Base-by-base conservation (phyloP, 2,113 vertebrate genomes). In the Platichthys flesus region DNA sequence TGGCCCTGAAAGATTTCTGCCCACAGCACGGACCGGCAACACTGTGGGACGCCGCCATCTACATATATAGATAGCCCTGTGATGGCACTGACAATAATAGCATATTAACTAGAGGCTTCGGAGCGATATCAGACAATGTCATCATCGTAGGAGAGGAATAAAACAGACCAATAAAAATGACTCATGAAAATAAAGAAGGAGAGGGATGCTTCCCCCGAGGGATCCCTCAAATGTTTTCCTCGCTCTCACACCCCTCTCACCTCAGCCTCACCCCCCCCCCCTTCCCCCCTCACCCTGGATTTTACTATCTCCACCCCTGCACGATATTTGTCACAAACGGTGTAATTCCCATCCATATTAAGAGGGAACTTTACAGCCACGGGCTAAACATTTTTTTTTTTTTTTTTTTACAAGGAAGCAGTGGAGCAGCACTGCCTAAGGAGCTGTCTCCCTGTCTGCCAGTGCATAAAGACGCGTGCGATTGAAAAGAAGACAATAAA, bases 201-300 rank as follows among this genome's bases (percentile, higher is more conserved):
- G 49, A 55, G 47, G 75, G 55, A 64, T 68, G 74, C 72, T 88
- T 82, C 89, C 88, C 91, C 91, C 76, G 82, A 89, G 88, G 90
- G 79, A 85, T 83, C 69, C 84, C 86, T 77, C 62, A 85, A 86
- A 76, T 81, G 78, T 81, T 88, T 81, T 69, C 63, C 78, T 81
- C 81, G 81, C 85, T 78, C 88, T 83, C 81, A 73, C 85, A 79
- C 78, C 7, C 71, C 59, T 28, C 52, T 31, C 37, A 8, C 68
- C 64, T 37, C 45, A 37, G 21, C 7, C 35, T 40, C 74, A 1
- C 12, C 5, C 31, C 31, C 31, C 6, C 31, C n/a, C n/a, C n/a
- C 52, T 24, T 28, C 4, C 68, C 60, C 20, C 7, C 31, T 40
- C 74, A 2, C 12, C 5, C 28, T 31, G 28, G 62, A 59, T 78